Conservation (phyloP, 1,140 invertebrate genomes). For the Araneus ventricosus region DNA sequence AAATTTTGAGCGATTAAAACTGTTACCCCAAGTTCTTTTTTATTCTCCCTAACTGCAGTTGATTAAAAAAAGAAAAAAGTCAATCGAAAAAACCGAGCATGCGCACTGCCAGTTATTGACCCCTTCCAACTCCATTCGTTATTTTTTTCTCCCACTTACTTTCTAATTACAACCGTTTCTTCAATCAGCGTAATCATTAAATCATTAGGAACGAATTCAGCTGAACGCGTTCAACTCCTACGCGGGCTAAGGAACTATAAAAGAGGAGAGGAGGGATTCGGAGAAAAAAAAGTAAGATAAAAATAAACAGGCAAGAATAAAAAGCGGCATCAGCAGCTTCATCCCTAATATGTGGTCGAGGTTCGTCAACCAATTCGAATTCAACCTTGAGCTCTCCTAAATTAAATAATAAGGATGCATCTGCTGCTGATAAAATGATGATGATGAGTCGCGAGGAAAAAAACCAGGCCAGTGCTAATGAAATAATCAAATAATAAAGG, state of each 20-base stretch:
- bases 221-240: background rate
- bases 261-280: background rate
- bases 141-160: background rate
- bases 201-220: constrained; percentile 9
- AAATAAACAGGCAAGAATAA: background rate
- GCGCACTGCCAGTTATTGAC: background rate
- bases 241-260: background rate
- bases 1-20: too few species aligned
- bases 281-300: background rate
- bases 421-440: constrained; percentile 30
- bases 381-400: constrained; percentile 3
- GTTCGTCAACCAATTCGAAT: constrained; percentile 14
- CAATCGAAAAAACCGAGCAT: background rate
- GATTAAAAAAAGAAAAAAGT: background rate
- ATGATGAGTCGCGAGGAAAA: background rate
- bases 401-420: constrained; percentile 25
- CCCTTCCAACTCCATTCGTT: background rate
- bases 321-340: background rate
- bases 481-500: constrained; percentile 36
- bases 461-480: background rate
- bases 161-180: constrained; percentile 28
- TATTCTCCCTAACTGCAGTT: too few species aligned
- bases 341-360: constrained; percentile 17
- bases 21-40: too few species aligned
- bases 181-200: constrained; percentile 35